Base-by-base conservation (phyloP, 92 coral and sea anemone species). In the Phenganax stokvisi region DNA sequence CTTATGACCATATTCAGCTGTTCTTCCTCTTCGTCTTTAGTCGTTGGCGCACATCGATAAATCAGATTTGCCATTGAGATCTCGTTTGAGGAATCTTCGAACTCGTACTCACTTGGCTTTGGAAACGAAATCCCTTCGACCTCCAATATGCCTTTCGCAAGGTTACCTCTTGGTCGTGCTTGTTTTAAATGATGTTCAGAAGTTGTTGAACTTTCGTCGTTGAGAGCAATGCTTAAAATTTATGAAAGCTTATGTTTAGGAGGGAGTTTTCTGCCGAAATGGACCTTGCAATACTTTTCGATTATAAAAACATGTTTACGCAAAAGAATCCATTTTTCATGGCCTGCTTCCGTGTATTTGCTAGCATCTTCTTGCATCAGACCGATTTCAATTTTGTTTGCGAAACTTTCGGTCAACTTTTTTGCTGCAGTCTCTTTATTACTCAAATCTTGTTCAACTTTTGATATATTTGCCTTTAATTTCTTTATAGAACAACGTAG, bases 81-180 rank as follows among this genome's bases (percentile, higher is more conserved):
- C 47, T 13, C 7, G 72, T 27, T 13, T 64, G 30, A 37, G 5
- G 47, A 37, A 37, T 37, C 27, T 13, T 29, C 70, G 70, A 64
- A 64, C 27, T 9, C 70, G 27, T 12, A 64, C 27, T 64, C 10
- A 64, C 27, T 64, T 64, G 70, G 70, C 16, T 67, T 57, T 27
- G 89, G 89, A 84, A 86, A 86, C 31, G 77, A n/a, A 67, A 86
- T 77, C 13, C 84, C 89, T 51, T 86, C 57, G 47, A 51, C 76
- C 72, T 86, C 86, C 72, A 86, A 84, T 30, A 82, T 16, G 82
- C 83, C 66, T 29, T 76, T 80, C 64, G 89, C 86, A 15, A 86
- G 89, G 57, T 82, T 82, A 65, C 62, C 62, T 69, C 57, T 67
- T 64, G 54, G 10, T 28, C 56, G 68, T 60, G 54, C 59, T 76